Evolutionary conservation across 2,888 invertebrate genomes (phyloP).

Genomic region (Brenthis daphne): DNA sequence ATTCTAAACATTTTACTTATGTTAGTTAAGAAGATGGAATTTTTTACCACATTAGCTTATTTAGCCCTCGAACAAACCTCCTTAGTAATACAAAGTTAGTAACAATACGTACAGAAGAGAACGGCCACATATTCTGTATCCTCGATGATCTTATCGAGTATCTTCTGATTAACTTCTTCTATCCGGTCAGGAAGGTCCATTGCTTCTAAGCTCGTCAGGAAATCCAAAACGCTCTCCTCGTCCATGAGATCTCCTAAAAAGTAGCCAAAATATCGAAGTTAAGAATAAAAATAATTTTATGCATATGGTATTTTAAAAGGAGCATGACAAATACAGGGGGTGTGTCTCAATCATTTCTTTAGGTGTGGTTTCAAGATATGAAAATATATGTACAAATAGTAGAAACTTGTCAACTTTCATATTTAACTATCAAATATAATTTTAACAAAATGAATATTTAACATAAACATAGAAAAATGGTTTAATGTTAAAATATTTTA

Average conservation of each 20-base stretch:
- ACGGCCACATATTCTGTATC: constrained; percentile 96
- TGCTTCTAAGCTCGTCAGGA: constrained; percentile 95
- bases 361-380: no score
- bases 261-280: not conserved
- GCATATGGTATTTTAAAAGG: no score
- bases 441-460: no score
- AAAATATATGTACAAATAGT: no score
- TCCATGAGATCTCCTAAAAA: constrained; percentile 94
- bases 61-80: constrained; percentile 61
- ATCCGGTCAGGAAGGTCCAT: constrained; percentile 97
- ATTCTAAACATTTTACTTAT: constrained; percentile 53
- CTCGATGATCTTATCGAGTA: constrained; percentile 93
- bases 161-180: constrained; percentile 96
- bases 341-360: no score
- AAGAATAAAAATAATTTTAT: no score
- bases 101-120: constrained; percentile 92
- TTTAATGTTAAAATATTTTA: no score
- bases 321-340: no score
- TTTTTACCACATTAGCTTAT: constrained; percentile 69
- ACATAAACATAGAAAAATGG: no score
- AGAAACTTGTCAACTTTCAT: no score
- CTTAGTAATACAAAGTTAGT: constrained; percentile 40
- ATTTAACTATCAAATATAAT: no score
- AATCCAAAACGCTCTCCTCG: constrained; percentile 95
- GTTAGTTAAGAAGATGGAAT: constrained; percentile 72